Percentiles rank a stretch among this genome's conserved stretches.
phyloP scores from a whole-genome alignment of 1,140 invertebrate genomes.

The Calephelis nemesis region DNA sequence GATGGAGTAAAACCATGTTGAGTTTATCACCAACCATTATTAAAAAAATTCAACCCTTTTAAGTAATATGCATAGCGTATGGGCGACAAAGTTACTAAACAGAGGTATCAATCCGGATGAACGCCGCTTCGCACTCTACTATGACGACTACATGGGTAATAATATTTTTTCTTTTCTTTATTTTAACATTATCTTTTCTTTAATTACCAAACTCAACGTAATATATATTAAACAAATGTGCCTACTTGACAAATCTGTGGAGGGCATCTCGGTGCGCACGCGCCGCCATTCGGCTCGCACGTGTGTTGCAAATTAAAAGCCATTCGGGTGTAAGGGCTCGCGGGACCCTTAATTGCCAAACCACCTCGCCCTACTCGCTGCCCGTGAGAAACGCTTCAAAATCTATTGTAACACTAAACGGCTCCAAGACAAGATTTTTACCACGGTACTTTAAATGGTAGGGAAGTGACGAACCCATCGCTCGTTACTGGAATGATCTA shows the following conservation, averaged over 20 bases:
- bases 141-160: too few species aligned
- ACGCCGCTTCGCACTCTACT: too few species aligned
- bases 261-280: slow-evolving; percentile 39
- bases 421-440: background rate
- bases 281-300: slow-evolving; percentile 56
- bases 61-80: too few species aligned
- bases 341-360: slow-evolving; percentile 51
- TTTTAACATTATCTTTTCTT: slow-evolving; percentile 1
- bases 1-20: too few species aligned
- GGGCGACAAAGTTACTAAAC: too few species aligned
- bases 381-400: slow-evolving; percentile 51
- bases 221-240: slow-evolving; percentile 23
- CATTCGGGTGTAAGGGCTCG: slow-evolving; percentile 36
- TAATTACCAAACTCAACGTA: slow-evolving; percentile 17
- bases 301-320: slow-evolving; percentile 67
- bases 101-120: too few species aligned
- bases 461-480: too few species aligned
- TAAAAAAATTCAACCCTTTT: too few species aligned
- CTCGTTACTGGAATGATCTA: too few species aligned
- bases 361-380: slow-evolving; percentile 38
- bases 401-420: slow-evolving; percentile 21
- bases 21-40: too few species aligned
- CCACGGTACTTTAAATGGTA: too few species aligned
- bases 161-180: background rate
- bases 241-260: slow-evolving; percentile 33